Conservation (phyloP, 2,888 invertebrate genomes). For the Drosophila putrida region DNA sequence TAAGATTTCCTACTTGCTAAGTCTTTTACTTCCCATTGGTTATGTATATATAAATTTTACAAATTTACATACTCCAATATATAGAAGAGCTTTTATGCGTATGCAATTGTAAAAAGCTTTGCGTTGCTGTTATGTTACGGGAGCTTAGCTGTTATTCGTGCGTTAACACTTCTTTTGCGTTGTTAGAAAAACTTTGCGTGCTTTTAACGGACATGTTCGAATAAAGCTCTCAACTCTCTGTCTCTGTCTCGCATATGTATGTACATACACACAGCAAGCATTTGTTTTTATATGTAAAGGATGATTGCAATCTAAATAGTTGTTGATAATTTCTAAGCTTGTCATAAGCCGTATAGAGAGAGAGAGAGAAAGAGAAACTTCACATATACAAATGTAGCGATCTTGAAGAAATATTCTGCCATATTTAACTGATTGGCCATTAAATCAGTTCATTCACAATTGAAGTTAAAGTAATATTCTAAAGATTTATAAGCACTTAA, state of each 20-base stretch:
- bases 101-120: not conserved
- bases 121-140: not conserved
- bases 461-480: not conserved
- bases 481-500: not conserved
- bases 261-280: not conserved
- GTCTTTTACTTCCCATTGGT: too few species aligned
- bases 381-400: not conserved
- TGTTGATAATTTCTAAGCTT: not conserved
- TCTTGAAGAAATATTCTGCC: not conserved
- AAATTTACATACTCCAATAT: not conserved
- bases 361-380: not conserved
- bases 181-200: not conserved
- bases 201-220: conserved; percentile 3
- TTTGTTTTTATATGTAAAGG: not conserved
- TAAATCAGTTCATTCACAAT: conserved; percentile 2
- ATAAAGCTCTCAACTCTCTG: not conserved
- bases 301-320: not conserved
- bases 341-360: not conserved
- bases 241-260: not conserved
- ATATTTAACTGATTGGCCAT: conserved; percentile 1
- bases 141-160: not conserved
- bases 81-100: conserved; percentile 1
- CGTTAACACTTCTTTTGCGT: not conserved
- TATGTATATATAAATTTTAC: too few species aligned
- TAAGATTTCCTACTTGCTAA: too few species aligned